A percentile compares a stretch with the other conserved stretches of the same genome.
phyloP scores from a whole-genome alignment of 2,113 vertebrate genomes.

The Vidua macroura region DNA sequence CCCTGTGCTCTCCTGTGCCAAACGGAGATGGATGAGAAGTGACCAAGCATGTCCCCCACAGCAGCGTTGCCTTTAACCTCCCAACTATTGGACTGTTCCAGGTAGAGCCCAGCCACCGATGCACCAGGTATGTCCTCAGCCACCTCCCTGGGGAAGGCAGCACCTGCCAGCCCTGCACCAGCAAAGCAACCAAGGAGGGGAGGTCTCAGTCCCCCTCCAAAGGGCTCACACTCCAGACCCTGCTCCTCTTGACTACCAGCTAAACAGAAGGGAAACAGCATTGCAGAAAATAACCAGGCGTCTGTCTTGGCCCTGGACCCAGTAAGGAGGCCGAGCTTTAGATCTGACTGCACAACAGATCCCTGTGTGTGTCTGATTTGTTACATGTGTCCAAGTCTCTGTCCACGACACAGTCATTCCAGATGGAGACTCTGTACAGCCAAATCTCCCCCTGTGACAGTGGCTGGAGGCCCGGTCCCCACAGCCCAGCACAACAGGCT shows the following conservation, averaged over 20 bases:
- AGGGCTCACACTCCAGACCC: slow-evolving; percentile 63
- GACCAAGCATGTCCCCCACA: not conserved
- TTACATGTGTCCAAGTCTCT: slow-evolving; percentile 55
- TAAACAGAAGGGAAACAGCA: slow-evolving; percentile 46
- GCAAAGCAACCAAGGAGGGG: slow-evolving; percentile 41
- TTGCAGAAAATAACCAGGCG: slow-evolving; percentile 16
- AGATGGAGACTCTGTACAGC: slow-evolving; percentile 46
- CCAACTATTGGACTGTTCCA: slow-evolving; percentile 1
- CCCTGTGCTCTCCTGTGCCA: slow-evolving; percentile 50
- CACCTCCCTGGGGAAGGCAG: slow-evolving; percentile 13
- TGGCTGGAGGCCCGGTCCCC: not conserved
- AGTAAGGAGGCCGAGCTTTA: slow-evolving; percentile 22
- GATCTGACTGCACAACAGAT: slow-evolving; percentile 49
- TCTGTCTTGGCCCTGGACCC: slow-evolving; percentile 41
- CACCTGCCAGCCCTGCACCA: slow-evolving; percentile 35
- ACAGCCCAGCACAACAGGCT: slow-evolving; percentile 8
- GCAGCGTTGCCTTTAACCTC: not conserved
- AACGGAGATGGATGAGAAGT: slow-evolving; percentile 30
- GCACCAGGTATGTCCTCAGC: slow-evolving; percentile 33
- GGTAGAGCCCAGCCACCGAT: not conserved
- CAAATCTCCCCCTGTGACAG: not conserved
- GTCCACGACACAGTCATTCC: slow-evolving; percentile 29
- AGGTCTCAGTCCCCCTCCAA: not conserved
- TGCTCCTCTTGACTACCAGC: slow-evolving; percentile 54
- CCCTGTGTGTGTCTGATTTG: slow-evolving; percentile 48